These are phyloP conservation scores for Hypanus sabinus DNA, from an alignment of 2,113 vertebrate genomes.

Conservation along the genomic window DNA sequence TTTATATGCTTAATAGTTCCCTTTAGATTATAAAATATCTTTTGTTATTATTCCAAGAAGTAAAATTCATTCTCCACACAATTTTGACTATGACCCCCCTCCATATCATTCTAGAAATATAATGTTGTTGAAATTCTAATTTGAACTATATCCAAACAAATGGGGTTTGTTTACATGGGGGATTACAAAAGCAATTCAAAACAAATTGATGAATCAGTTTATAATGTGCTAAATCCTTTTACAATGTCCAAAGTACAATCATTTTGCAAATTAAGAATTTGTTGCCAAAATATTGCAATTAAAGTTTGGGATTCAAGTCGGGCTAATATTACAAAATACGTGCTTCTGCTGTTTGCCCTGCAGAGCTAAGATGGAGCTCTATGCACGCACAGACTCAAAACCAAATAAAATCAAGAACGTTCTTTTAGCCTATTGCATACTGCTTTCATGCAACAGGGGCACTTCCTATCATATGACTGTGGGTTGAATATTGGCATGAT, in stretches of 20 bases:
- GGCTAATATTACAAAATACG: background rate
- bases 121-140: conserved; percentile 11
- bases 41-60: conserved; percentile 14
- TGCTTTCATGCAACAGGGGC: background rate
- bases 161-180: conserved; percentile 29
- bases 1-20: conserved; percentile 9
- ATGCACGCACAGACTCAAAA: background rate
- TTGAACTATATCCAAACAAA: conserved; percentile 27
- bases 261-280: conserved; percentile 29
- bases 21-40: conserved; percentile 30
- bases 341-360: background rate
- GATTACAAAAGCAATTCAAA: conserved; percentile 27
- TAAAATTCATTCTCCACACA: conserved; percentile 7
- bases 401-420: background rate
- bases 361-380: background rate
- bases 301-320: conserved; percentile 12
- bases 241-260: conserved; percentile 21
- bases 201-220: conserved; percentile 22
- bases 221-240: conserved; percentile 20
- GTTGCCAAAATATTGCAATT: conserved; percentile 28
- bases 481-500: background rate
- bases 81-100: conserved; percentile 2
- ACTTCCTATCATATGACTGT: background rate
- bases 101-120: conserved; percentile 10
- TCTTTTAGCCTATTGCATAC: background rate